A percentile compares a stretch with the other conserved stretches of the same genome.
Evolutionary conservation across 2,888 invertebrate genomes (phyloP).

Genomic region (Parascotia fuliginaria): DNA sequence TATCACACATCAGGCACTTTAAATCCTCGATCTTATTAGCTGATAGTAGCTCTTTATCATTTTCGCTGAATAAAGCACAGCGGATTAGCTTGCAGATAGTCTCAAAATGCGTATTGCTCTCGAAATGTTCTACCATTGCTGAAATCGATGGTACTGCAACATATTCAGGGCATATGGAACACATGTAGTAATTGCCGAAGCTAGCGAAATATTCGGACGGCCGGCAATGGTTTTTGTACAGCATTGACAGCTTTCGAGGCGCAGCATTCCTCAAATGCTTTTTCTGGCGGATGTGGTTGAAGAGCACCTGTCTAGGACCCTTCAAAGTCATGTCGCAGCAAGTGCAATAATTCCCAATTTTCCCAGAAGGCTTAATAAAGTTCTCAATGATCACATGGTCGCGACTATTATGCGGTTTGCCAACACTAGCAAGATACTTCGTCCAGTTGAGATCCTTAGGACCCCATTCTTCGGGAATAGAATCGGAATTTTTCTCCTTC

Average conservation of each 20-base stretch:
- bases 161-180: conserved; percentile 69
- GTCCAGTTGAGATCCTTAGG: conserved; percentile 79
- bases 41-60: conserved; percentile 54
- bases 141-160: conserved; percentile 75
- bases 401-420: conserved; percentile 70
- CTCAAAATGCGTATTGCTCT: conserved; percentile 67
- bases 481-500: conserved; percentile 64
- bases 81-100: conserved; percentile 67
- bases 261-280: conserved; percentile 80
- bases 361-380: conserved; percentile 77
- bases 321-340: conserved; percentile 80
- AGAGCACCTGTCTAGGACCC: conserved; percentile 76
- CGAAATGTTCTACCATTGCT: conserved; percentile 76
- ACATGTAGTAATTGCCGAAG: conserved; percentile 78
- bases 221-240: conserved; percentile 75
- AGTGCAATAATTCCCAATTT: conserved; percentile 74
- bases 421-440: conserved; percentile 75
- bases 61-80: conserved; percentile 61
- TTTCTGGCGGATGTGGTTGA: conserved; percentile 81
- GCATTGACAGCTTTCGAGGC: conserved; percentile 67
- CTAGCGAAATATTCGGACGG: conserved; percentile 78
- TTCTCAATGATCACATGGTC: conserved; percentile 80
- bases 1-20: conserved; percentile 65
- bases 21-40: conserved; percentile 57
- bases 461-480: conserved; percentile 78